Base-by-base conservation (phyloP, 2,113 vertebrate genomes). In the Chlamydotis undulata region DNA sequence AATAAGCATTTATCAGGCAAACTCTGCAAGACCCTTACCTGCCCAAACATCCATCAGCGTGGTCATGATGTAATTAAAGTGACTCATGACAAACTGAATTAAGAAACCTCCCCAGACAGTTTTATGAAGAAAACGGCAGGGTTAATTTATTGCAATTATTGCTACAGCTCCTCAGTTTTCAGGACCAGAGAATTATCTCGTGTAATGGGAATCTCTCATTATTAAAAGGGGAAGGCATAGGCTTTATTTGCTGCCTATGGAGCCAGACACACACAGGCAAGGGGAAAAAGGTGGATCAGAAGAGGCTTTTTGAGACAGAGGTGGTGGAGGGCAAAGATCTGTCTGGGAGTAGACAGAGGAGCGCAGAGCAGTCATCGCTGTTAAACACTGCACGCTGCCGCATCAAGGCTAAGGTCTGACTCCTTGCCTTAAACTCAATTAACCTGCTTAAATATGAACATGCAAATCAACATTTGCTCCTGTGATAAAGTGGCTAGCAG, bases 41-140 rank as follows among this genome's bases (percentile, higher is more conserved):
- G 93, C 87, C 87, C 92, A 76, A 88, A 45, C 95, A 97, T 95
- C 93, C 65, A 92, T 97, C 94, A 92, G 87, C 0, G 2, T 39
- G 64, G 81, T 47, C 91, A 87, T 96, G 93, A 93, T 95, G 88
- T 80, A 94, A 97, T 97, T 95, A 96, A 96, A 97, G 95, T 93
- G 96, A 87, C 96, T 96, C 92, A 90, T 74, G 90, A 95, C 95
- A 96, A 92, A 94, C 81, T 83, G 92, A 90, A 96, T 96, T 95
- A 96, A 97, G 90, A 90, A 93, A 81, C 90, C 89, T 97, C 86
- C 86, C 86, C 83, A 86, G 95, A 95, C 76, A 81, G 90, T 78
- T 97, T 96, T 95, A 96, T 90, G 96, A 97, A 97, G 78, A 80
- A 93, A 95, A 94, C 14, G 0, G 65, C 23, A 39, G 39, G 35